These are phyloP conservation scores for Gonioctena quinquepunctata DNA, from an alignment of 1,140 invertebrate genomes.

Conservation along the genomic window DNA sequence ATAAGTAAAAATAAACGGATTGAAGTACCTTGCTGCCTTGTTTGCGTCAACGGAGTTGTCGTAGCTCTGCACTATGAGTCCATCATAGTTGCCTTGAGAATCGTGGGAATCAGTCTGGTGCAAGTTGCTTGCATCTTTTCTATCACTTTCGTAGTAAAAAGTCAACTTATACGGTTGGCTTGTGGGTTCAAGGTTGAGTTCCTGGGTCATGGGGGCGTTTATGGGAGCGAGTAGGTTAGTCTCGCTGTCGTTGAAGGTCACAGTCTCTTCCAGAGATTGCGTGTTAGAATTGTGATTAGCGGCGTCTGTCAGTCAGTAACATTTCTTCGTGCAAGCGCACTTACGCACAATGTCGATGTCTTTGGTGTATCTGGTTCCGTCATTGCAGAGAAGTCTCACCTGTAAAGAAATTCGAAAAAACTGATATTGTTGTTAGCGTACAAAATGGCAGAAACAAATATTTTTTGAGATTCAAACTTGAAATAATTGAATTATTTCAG, in stretches of 20 bases:
- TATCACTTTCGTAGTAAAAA: constrained; percentile 1
- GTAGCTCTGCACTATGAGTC: constrained; percentile 29
- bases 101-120: constrained; percentile 18
- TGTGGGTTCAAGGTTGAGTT: neutral
- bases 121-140: constrained; percentile 2
- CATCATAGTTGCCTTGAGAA: constrained; percentile 21
- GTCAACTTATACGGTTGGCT: constrained; percentile 13
- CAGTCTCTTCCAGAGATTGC: constrained; percentile 30
- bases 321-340: constrained; percentile 85
- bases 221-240: constrained; percentile 25
- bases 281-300: constrained; percentile 55
- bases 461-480: too few relatives aligned
- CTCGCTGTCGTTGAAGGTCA: constrained; percentile 3
- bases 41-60: constrained; percentile 10
- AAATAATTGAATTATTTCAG: too few relatives aligned
- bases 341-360: constrained; percentile 95
- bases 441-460: too few relatives aligned
- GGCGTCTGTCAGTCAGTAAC: constrained; percentile 65
- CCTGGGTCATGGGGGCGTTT: constrained; percentile 28
- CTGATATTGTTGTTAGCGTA: neutral
- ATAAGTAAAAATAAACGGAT: too few relatives aligned
- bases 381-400: constrained; percentile 87
- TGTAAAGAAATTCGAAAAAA: constrained; percentile 47
- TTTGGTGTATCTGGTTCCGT: constrained; percentile 92
- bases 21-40: constrained; percentile 11